phyloP scores from a whole-genome alignment of 1,140 invertebrate genomes.

The Mercenaria mercenaria region DNA sequence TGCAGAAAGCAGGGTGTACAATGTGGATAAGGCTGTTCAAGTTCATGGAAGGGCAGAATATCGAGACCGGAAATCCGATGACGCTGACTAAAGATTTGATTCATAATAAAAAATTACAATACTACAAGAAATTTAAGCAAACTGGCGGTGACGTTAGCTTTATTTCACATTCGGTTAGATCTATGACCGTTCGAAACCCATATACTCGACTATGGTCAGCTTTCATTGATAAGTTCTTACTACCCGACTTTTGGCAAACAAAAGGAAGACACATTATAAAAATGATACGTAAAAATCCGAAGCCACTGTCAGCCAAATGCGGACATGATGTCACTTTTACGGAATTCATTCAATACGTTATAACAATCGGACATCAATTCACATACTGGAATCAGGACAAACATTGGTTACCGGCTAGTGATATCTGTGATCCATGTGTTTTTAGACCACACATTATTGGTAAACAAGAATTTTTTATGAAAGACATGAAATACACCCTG shows the following conservation, averaged over 20 bases:
- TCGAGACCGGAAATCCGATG: too few relatives aligned
- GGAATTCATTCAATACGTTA: slow-evolving; percentile 67
- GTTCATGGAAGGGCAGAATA: slow-evolving; percentile 26
- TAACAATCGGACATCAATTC: slow-evolving; percentile 20
- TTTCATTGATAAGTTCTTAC: too few relatives aligned
- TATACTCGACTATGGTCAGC: too few relatives aligned
- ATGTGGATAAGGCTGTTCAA: slow-evolving; percentile 48
- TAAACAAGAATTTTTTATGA: slow-evolving; percentile 67
- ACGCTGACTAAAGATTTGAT: too few relatives aligned
- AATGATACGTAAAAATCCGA: slow-evolving; percentile 29
- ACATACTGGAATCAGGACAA: slow-evolving; percentile 57
- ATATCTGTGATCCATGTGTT: too few relatives aligned
- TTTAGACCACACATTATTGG: too few relatives aligned
- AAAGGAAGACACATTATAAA: slow-evolving; percentile 58
- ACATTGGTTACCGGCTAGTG: too few relatives aligned
- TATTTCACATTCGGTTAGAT: too few relatives aligned
- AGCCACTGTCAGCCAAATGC: slow-evolving; percentile 27
- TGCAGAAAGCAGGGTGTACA: slow-evolving; percentile 50
- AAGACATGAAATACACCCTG: slow-evolving; percentile 63
- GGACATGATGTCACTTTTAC: slow-evolving; percentile 70
- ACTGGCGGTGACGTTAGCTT: background rate
- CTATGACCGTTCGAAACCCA: too few relatives aligned
- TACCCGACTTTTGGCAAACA: slow-evolving; percentile 69
- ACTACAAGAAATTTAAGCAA: slow-evolving; percentile 11
- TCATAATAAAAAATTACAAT: too few relatives aligned